Evolutionary conservation across 2,888 invertebrate species (phyloP).

Genomic region (Augochlorella aurata): DNA sequence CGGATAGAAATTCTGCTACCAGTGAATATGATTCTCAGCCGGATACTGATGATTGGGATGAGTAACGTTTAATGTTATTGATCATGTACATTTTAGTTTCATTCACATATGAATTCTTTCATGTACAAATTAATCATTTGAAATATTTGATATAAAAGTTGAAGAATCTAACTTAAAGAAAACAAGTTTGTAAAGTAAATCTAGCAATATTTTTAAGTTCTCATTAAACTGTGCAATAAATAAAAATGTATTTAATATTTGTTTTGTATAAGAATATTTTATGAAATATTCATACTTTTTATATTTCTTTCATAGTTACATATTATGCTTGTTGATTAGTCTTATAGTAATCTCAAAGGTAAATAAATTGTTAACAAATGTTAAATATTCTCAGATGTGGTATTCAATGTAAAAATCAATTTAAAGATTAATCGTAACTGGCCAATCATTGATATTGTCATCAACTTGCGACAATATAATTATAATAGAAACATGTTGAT

Average conservation of each 20-base stretch:
- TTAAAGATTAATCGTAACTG: not conserved
- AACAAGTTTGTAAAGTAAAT: constrained; percentile 1
- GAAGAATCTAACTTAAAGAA: not conserved
- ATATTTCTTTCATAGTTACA: constrained; percentile 9
- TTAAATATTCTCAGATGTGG: not conserved
- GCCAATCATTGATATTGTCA: constrained; percentile 19
- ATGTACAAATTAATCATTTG: not conserved
- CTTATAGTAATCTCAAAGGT: not conserved
- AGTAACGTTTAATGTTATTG: constrained; percentile 67
- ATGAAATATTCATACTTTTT: constrained; percentile 8
- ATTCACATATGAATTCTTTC: not conserved
- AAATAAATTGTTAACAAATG: constrained; percentile 18
- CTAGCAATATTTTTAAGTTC: constrained; percentile 11
- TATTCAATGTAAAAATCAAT: constrained; percentile 4
- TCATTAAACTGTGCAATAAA: not conserved
- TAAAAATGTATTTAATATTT: not conserved
- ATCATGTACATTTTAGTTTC: not conserved
- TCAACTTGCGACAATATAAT: constrained; percentile 16
- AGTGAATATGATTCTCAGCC: constrained; percentile 80
- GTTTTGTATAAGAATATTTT: not conserved
- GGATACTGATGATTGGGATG: constrained; percentile 87
- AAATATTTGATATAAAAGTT: not conserved
- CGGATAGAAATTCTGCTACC: constrained; percentile 80
- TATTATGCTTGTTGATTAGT: constrained; percentile 22
- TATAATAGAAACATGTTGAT: constrained; percentile 31